These are phyloP conservation scores for Hyposmocoma kahamanoa DNA, from an alignment of 1,140 invertebrate species.

Conservation along the genomic window DNA sequence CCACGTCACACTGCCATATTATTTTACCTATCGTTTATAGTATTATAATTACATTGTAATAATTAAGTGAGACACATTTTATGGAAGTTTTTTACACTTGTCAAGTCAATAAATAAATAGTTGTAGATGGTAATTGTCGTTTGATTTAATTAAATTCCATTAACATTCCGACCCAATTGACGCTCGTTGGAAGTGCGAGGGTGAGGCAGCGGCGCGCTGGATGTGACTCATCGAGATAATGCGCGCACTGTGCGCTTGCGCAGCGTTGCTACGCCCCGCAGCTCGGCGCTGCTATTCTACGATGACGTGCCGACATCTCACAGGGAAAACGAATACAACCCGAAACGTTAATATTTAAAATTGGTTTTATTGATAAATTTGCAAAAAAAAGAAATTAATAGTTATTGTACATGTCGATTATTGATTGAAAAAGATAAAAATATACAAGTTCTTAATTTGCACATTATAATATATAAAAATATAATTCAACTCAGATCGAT, in stretches of 20 bases:
- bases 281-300: background rate
- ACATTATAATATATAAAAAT: conserved; percentile 70
- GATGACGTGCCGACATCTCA: background rate
- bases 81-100: conserved; percentile 58
- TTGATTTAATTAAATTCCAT: conserved; percentile 66
- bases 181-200: conserved; percentile 23
- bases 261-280: conserved; percentile 8
- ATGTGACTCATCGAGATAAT: conserved; percentile 35
- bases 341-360: conserved; percentile 61
- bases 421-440: conserved; percentile 70
- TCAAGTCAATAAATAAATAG: conserved; percentile 59
- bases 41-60: conserved; percentile 7
- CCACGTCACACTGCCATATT: conserved; percentile 61
- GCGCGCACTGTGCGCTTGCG: background rate
- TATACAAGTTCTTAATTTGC: conserved; percentile 68
- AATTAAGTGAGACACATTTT: conserved; percentile 52
- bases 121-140: conserved; percentile 53
- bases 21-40: conserved; percentile 22
- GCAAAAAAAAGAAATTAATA: conserved; percentile 67
- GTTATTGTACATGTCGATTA: conserved; percentile 69
- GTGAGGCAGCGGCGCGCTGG: conserved; percentile 14
- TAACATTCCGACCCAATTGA: conserved; percentile 61
- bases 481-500: conserved; percentile 70
- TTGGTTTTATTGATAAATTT: conserved; percentile 72
- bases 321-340: conserved; percentile 37